These are phyloP conservation scores for Blastobasis adustella DNA, from an alignment of 2,888 invertebrate species.

Conservation along the genomic window DNA sequence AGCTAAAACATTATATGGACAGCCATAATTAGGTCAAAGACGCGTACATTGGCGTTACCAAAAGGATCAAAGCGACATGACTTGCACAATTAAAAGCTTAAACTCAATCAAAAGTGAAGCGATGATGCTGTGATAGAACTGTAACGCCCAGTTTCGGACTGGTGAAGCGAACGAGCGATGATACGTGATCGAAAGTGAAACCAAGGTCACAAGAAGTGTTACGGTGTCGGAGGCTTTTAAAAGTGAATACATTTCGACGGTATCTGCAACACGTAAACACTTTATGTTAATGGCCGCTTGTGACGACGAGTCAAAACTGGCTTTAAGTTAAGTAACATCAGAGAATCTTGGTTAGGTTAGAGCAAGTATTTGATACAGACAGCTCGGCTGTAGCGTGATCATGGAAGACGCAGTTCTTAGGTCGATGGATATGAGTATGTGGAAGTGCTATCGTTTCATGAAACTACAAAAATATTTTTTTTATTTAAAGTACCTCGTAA, in stretches of 20 bases:
- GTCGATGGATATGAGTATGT: not conserved
- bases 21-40: no score
- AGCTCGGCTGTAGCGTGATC: no score
- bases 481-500: not conserved
- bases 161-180: constrained; percentile 15
- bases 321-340: constrained; percentile 26
- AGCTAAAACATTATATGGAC: no score
- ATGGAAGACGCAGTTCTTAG: no score
- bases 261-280: constrained; percentile 24
- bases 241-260: constrained; percentile 24
- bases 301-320: constrained; percentile 19
- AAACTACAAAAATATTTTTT: not conserved
- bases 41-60: not conserved
- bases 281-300: constrained; percentile 22
- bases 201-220: constrained; percentile 25
- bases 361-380: no score
- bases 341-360: no score
- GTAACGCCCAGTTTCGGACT: not conserved
- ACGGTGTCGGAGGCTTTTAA: constrained; percentile 8
- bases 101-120: not conserved
- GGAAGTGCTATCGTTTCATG: not conserved
- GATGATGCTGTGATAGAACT: not conserved
- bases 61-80: not conserved
- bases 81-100: not conserved
- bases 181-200: constrained; percentile 53